These are phyloP conservation scores for Gobio gobio DNA, from an alignment of 2,113 vertebrate genomes.

Conservation along the genomic window DNA sequence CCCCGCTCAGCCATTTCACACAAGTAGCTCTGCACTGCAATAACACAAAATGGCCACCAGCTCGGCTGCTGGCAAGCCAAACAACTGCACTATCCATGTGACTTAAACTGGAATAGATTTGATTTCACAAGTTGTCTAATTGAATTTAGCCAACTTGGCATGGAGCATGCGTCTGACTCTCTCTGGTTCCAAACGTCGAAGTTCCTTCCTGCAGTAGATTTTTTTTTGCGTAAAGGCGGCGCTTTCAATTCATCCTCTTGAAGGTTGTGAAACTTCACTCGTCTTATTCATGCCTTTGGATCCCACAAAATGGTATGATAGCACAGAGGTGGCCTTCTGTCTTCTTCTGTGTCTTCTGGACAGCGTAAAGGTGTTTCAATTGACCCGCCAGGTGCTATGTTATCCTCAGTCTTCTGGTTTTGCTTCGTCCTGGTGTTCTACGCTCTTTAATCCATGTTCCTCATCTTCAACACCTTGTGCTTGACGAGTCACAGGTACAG, in stretches of 20 bases:
- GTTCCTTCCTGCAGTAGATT: background rate
- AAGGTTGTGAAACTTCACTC: background rate
- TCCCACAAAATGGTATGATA: background rate
- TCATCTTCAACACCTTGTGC: background rate
- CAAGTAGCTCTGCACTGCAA: constrained; percentile 36
- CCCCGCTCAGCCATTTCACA: constrained; percentile 38
- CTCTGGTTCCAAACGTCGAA: background rate
- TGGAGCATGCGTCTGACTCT: background rate
- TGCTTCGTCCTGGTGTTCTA: background rate
- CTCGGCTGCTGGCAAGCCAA: constrained; percentile 14
- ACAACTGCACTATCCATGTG: constrained; percentile 31
- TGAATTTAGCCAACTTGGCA: background rate
- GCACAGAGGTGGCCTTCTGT: background rate
- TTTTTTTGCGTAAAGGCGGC: no score
- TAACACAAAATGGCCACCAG: constrained; percentile 62
- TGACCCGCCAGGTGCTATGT: background rate
- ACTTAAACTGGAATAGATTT: background rate
- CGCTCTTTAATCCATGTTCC: background rate
- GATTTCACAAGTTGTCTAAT: background rate
- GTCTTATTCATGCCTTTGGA: background rate
- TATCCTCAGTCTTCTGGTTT: background rate
- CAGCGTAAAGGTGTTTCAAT: background rate
- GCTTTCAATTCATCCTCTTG: background rate
- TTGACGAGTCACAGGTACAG: background rate
- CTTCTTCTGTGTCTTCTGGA: background rate